Conservation (phyloP, 2,888 invertebrate species). For the Carcina quercana region DNA sequence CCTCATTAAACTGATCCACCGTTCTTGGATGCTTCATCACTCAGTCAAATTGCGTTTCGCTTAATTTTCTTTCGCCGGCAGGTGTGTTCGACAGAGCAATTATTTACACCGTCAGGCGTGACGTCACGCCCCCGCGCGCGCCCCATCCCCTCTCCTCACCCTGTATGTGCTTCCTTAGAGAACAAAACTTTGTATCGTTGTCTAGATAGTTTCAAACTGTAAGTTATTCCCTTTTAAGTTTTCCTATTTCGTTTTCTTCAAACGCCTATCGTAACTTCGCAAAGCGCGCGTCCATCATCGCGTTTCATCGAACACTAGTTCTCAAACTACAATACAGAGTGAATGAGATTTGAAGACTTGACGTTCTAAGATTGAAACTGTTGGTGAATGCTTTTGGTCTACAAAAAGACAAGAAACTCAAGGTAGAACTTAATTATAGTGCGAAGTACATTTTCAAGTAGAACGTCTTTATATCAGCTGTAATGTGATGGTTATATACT, state of each 20-base stretch:
- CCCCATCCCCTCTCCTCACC: slow-evolving; percentile 24
- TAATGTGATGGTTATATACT: slow-evolving; percentile 32
- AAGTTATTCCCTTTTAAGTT: slow-evolving; percentile 41
- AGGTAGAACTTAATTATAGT: too few species aligned
- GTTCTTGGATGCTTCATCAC: slow-evolving; percentile 67
- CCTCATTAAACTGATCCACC: slow-evolving; percentile 69
- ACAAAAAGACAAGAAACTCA: too few species aligned
- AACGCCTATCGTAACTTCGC: slow-evolving; percentile 30
- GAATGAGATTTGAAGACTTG: slow-evolving; percentile 12
- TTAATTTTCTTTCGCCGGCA: slow-evolving; percentile 73
- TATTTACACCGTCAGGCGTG: slow-evolving; percentile 69
- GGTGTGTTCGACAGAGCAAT: slow-evolving; percentile 75
- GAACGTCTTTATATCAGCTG: slow-evolving; percentile 29
- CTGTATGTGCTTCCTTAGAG: slow-evolving; percentile 36
- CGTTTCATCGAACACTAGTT: slow-evolving; percentile 14
- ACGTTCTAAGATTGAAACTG: slow-evolving; percentile 3
- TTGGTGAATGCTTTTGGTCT: too few species aligned
- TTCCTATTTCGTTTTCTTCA: slow-evolving; percentile 32
- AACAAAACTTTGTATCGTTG: slow-evolving; percentile 44
- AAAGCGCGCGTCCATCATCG: slow-evolving; percentile 25
- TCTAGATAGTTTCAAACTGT: slow-evolving; percentile 55
- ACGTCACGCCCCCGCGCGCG: slow-evolving; percentile 55
- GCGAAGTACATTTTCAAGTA: slow-evolving; percentile 25
- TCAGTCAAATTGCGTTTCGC: slow-evolving; percentile 74
- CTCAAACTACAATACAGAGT: slow-evolving; percentile 7